Conservation (phyloP, 2,888 invertebrate genomes). For the Crossocerus cetratus region DNA sequence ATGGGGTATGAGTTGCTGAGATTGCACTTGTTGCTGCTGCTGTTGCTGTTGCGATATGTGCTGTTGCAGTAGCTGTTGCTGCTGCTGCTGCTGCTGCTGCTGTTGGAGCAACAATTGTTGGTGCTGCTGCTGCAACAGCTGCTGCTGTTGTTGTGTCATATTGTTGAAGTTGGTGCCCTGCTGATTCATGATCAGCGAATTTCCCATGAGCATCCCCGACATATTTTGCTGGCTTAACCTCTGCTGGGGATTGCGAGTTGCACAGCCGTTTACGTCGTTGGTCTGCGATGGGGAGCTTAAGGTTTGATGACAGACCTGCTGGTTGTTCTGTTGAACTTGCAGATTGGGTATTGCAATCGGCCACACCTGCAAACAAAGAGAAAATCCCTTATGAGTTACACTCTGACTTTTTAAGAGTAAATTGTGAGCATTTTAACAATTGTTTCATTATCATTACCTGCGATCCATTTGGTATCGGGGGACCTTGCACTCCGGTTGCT, state of each 20-base stretch:
- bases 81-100: slow-evolving; percentile 69
- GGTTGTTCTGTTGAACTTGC: slow-evolving; percentile 69
- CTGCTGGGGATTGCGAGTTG: slow-evolving; percentile 66
- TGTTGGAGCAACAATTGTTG: slow-evolving; percentile 64
- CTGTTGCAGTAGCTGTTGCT: slow-evolving; percentile 64
- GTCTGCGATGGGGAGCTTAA: slow-evolving; percentile 67
- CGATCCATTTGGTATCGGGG: slow-evolving; percentile 70
- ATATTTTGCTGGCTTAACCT: slow-evolving; percentile 70
- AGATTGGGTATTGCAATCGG: slow-evolving; percentile 70
- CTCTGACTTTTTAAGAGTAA: not conserved
- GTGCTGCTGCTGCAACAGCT: slow-evolving; percentile 65
- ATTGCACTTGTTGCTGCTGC: slow-evolving; percentile 58
- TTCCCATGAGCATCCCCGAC: slow-evolving; percentile 71
- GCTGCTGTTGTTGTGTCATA: slow-evolving; percentile 68
- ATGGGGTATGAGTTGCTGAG: slow-evolving; percentile 60
- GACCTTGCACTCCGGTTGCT: slow-evolving; percentile 63
- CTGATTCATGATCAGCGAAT: slow-evolving; percentile 73
- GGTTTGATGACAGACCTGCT: slow-evolving; percentile 69
- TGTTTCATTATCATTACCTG: slow-evolving; percentile 65
- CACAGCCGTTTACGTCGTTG: slow-evolving; percentile 63
- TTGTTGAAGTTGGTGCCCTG: slow-evolving; percentile 66
- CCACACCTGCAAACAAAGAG: slow-evolving; percentile 66
- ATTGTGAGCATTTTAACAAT: too few relatives aligned
- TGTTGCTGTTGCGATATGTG: slow-evolving; percentile 62
- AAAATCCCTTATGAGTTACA: not conserved